phyloP scores from a whole-genome alignment of 2,797 vertebrate species.

The Coranthus polyacanthus region DNA sequence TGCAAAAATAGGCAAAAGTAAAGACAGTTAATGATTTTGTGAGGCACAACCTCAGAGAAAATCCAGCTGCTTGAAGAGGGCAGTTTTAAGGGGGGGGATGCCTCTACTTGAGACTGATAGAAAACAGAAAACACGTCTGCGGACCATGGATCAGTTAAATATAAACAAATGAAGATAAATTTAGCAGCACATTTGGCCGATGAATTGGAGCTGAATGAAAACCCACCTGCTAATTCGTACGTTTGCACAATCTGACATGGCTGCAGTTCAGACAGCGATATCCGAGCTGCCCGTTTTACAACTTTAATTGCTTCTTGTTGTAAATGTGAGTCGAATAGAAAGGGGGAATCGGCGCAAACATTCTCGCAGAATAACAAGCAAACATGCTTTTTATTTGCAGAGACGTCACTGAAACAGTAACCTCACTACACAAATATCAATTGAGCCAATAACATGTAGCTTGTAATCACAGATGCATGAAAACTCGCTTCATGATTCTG shows the following conservation, averaged over 20 bases:
- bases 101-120: constrained; percentile 20
- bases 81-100: constrained; percentile 6
- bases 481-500: constrained; percentile 32
- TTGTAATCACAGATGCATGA: constrained; percentile 35
- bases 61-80: constrained; percentile 24
- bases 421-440: constrained; percentile 8
- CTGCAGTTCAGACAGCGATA: constrained; percentile 38
- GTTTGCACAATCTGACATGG: constrained; percentile 55
- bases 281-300: constrained; percentile 38
- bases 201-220: constrained; percentile 52
- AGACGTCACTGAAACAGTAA: constrained; percentile 10
- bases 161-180: constrained; percentile 64
- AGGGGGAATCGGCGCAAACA: constrained; percentile 14
- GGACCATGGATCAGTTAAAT: constrained; percentile 21
- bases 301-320: constrained; percentile 49
- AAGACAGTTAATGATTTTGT: constrained; percentile 44
- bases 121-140: constrained; percentile 6
- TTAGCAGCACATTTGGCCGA: constrained; percentile 50
- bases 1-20: constrained; percentile 37
- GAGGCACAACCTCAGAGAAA: constrained; percentile 43
- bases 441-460: constrained; percentile 34
- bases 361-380: background rate
- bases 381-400: constrained; percentile 30
- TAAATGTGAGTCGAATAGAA: constrained; percentile 42
- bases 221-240: constrained; percentile 70